These are phyloP conservation scores for Chiropotes sagulatus DNA, from an alignment of 2,797 vertebrate species.

Conservation along the genomic window DNA sequence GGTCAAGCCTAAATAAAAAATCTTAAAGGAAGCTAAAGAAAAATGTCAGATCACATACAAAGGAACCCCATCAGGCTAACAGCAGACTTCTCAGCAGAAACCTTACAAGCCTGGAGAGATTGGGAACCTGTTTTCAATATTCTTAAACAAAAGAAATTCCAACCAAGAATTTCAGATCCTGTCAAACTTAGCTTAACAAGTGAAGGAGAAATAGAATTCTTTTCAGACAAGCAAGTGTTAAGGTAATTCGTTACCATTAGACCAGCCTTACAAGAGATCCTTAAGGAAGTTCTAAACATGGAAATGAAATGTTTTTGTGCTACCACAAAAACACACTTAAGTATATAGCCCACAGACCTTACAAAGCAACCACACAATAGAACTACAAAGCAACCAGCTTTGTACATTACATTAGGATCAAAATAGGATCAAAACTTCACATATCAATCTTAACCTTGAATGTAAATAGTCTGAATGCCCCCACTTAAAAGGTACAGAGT, in stretches of 20 bases:
- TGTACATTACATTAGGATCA: not conserved
- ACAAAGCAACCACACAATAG: not conserved
- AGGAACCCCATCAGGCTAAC: not conserved
- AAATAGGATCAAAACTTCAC: not conserved
- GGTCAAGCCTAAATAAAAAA: not conserved
- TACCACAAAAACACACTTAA: not conserved
- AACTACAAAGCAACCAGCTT: not conserved
- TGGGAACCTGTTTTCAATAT: not conserved
- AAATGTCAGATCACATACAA: not conserved
- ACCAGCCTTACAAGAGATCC: not conserved
- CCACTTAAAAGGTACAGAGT: not conserved
- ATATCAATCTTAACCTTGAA: not conserved
- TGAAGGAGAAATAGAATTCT: not conserved
- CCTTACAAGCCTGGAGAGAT: not conserved
- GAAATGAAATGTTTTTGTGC: not conserved
- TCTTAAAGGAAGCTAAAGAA: not conserved
- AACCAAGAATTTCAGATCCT: not conserved
- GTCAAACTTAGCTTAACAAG: not conserved
- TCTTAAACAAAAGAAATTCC: not conserved
- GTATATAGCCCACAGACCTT: not conserved
- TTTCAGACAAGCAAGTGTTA: not conserved
- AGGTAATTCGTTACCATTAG: not conserved
- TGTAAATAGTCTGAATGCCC: not conserved
- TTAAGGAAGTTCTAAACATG: not conserved
- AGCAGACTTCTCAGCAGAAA: not conserved